A percentile compares a stretch with the other conserved stretches of the same genome.
These are phyloP conservation scores for Stenotaenia linearis DNA, from an alignment of 2,888 invertebrate species.

Conservation along the genomic window DNA sequence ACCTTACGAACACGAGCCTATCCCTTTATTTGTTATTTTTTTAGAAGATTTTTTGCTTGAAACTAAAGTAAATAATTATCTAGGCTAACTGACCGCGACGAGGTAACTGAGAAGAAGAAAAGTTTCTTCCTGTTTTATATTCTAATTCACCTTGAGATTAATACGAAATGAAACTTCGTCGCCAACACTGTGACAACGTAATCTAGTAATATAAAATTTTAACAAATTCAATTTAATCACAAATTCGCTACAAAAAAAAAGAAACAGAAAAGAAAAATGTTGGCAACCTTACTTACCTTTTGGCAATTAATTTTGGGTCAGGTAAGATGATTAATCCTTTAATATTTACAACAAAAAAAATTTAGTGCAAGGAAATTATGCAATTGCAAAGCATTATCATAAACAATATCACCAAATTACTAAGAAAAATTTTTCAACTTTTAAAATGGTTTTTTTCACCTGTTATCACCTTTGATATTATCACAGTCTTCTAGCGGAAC, in stretches of 20 bases:
- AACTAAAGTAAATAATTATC: neutral
- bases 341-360: neutral
- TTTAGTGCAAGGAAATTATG: neutral
- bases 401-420: neutral
- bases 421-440: neutral
- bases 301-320: neutral
- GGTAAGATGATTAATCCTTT: constrained; percentile 19
- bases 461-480: constrained; percentile 21
- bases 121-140: constrained; percentile 15
- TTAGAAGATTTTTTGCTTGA: neutral
- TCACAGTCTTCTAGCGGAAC: constrained; percentile 5
- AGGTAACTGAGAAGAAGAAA: neutral
- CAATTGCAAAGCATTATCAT: neutral
- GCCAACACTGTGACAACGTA: neutral
- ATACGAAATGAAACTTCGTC: neutral
- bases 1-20: neutral
- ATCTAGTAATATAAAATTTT: neutral
- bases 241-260: neutral
- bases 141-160: constrained; percentile 28
- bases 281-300: neutral
- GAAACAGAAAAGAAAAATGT: neutral
- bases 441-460: neutral
- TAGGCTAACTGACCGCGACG: constrained; percentile 24
- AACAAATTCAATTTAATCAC: neutral
- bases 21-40: neutral